Conservation (phyloP, 2,797 vertebrate genomes). For the Dendrocincla tyrannina region DNA sequence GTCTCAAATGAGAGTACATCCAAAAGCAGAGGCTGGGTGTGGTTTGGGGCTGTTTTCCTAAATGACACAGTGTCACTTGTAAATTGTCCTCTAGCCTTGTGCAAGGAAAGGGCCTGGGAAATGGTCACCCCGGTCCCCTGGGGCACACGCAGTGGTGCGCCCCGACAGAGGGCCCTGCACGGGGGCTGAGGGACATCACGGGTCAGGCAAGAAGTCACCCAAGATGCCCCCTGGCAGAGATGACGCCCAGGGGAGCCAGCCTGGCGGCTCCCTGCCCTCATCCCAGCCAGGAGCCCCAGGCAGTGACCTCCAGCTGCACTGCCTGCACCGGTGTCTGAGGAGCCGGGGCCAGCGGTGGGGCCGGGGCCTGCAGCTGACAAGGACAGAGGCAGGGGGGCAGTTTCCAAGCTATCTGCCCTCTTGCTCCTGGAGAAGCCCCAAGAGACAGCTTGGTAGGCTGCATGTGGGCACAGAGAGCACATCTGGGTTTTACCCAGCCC, state of each 20-base stretch:
- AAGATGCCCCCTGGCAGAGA: background rate
- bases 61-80: background rate
- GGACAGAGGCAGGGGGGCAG: background rate
- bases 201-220: background rate
- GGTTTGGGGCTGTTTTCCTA: background rate
- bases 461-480: background rate
- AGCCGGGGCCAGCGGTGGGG: background rate
- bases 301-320: background rate
- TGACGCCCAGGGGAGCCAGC: background rate
- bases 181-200: rapidly evolving
- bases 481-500: background rate
- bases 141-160: rapidly evolving
- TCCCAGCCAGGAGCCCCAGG: rapidly evolving
- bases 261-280: background rate
- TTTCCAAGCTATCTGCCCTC: background rate
- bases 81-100: background rate
- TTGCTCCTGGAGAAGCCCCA: background rate
- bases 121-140: background rate
- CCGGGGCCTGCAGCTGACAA: background rate
- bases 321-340: rapidly evolving
- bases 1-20: background rate
- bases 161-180: background rate
- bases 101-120: background rate
- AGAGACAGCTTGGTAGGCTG: background rate
- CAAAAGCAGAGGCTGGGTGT: background rate